These are phyloP conservation scores for Athrips mouffetella DNA, from an alignment of 2,888 invertebrate species.

Conservation along the genomic window DNA sequence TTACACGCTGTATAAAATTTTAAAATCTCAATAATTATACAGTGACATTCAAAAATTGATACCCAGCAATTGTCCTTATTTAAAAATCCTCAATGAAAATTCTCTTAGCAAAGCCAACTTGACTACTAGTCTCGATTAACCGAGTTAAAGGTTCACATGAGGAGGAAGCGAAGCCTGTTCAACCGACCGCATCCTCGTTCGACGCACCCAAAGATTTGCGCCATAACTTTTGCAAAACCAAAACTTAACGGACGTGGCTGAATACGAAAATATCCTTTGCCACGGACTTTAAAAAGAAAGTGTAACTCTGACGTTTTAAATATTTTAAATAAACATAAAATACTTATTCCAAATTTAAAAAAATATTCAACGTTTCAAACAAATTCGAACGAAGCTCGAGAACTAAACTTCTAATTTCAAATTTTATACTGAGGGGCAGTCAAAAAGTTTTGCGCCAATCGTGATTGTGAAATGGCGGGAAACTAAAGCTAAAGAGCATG, in stretches of 20 bases:
- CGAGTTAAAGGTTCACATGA: slow-evolving; percentile 59
- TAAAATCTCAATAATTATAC: too few relatives aligned
- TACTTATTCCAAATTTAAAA: background rate
- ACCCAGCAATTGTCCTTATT: background rate
- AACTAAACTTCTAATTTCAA: background rate
- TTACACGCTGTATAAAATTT: too few relatives aligned
- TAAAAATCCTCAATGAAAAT: background rate
- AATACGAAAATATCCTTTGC: slow-evolving; percentile 33
- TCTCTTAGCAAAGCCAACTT: background rate
- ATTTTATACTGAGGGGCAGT: background rate
- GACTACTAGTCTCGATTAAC: slow-evolving; percentile 41
- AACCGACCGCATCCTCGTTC: slow-evolving; percentile 49
- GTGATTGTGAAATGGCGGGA: background rate
- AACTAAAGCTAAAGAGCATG: slow-evolving; percentile 31
- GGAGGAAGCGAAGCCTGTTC: slow-evolving; percentile 54
- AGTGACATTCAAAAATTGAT: too few relatives aligned
- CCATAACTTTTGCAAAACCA: slow-evolving; percentile 66
- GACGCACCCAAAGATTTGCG: slow-evolving; percentile 63
- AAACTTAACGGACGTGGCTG: slow-evolving; percentile 30
- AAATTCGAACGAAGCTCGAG: background rate
- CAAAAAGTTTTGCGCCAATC: background rate
- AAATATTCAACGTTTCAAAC: background rate
- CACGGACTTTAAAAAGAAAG: background rate
- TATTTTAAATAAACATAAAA: too few relatives aligned
- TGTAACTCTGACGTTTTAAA: too few relatives aligned